Conservation (phyloP, 2,888 invertebrate species). For the Pseudococcus jackbeardsleyi region DNA sequence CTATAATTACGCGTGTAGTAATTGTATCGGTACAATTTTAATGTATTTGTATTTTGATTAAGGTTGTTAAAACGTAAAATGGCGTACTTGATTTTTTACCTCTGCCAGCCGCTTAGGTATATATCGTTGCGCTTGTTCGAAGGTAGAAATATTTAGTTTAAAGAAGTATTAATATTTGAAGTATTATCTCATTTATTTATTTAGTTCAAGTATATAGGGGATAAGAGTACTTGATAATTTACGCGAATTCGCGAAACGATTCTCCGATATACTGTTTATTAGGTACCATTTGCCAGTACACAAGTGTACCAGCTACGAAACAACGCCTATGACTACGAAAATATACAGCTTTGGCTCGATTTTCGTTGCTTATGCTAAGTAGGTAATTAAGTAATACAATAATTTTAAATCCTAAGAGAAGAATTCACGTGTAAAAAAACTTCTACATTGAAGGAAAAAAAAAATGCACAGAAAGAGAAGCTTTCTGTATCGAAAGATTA, state of each 20-base stretch:
- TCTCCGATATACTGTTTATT: too few relatives aligned
- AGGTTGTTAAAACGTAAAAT: background rate
- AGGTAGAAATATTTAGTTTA: background rate
- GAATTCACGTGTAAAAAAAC: too few relatives aligned
- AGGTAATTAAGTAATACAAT: too few relatives aligned
- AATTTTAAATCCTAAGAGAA: too few relatives aligned
- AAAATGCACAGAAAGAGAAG: too few relatives aligned
- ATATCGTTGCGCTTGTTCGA: conserved; percentile 22
- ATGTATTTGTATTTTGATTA: background rate
- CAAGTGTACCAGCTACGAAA: too few relatives aligned
- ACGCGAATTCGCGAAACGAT: too few relatives aligned
- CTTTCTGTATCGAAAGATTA: too few relatives aligned
- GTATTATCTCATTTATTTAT: conserved; percentile 12
- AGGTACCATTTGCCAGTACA: too few relatives aligned
- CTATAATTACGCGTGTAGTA: conserved; percentile 7
- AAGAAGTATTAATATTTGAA: conserved; percentile 11
- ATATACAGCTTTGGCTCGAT: too few relatives aligned
- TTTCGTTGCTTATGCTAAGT: too few relatives aligned
- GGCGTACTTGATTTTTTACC: background rate
- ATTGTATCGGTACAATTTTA: background rate
- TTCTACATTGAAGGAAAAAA: too few relatives aligned
- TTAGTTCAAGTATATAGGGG: background rate
- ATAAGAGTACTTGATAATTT: conserved; percentile 17
- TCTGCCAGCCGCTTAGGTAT: background rate
- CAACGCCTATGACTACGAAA: background rate